Conservation (phyloP, 2,797 vertebrate genomes). For the Hybognathus amarus region DNA sequence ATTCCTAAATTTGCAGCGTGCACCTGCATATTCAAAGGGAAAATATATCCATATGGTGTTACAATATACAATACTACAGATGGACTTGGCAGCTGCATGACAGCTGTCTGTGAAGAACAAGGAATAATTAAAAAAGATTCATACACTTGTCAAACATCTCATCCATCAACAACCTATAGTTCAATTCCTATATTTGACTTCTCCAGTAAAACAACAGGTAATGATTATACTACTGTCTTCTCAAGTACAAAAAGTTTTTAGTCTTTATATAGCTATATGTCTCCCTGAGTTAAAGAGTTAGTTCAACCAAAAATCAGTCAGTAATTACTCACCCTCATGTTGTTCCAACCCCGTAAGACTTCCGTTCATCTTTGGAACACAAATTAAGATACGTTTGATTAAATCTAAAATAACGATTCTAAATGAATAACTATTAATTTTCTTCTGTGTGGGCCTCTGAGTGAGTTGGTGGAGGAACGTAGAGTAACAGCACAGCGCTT, state of each 20-base stretch:
- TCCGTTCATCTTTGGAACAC: no score
- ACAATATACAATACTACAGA: constrained; percentile 85
- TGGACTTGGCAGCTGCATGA: constrained; percentile 82
- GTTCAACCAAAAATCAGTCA: no score
- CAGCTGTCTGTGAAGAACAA: constrained; percentile 77
- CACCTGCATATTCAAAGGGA: constrained; percentile 79
- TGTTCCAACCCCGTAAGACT: no score
- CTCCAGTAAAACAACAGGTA: constrained; percentile 52
- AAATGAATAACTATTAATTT: no score
- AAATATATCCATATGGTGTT: constrained; percentile 67
- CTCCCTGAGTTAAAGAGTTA: background rate
- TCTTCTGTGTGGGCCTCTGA: no score
- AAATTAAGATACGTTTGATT: no score
- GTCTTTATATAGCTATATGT: background rate
- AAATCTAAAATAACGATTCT: no score
- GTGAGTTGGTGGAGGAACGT: no score
- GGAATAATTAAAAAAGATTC: constrained; percentile 74
- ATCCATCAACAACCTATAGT: constrained; percentile 60
- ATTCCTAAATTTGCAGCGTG: constrained; percentile 75
- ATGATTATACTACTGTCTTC: background rate
- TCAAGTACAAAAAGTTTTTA: background rate
- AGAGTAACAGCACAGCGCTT: no score
- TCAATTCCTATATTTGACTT: constrained; percentile 62
- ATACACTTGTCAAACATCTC: constrained; percentile 63
- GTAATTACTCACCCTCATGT: no score